Evolutionary conservation across 1,140 invertebrate species (phyloP).

Genomic region (Stegodyphus dumicola): DNA sequence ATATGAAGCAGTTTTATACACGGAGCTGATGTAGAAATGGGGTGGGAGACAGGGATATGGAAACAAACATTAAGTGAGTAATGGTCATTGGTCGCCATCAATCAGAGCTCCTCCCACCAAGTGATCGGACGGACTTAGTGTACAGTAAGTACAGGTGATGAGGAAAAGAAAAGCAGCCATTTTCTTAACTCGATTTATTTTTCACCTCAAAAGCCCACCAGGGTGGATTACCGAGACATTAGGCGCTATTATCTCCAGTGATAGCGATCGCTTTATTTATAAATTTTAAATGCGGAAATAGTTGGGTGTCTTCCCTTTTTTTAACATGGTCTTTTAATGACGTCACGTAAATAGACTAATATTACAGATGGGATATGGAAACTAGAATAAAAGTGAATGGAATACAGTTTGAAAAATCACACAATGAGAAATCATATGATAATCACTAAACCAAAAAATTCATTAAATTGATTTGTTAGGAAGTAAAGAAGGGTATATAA

Average conservation of each 20-base stretch:
- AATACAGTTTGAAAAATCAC: no score
- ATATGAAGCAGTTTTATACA: constrained; percentile 38
- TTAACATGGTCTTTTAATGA: constrained; percentile 24
- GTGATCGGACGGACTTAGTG: constrained; percentile 25
- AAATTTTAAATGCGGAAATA: constrained; percentile 60
- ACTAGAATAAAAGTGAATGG: no score
- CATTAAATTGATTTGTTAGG: no score
- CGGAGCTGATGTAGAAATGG: neutral
- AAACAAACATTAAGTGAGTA: constrained; percentile 60
- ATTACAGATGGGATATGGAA: no score
- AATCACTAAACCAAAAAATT: no score
- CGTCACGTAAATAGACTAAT: constrained; percentile 8
- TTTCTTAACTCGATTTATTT: constrained; percentile 57
- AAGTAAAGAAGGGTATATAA: no score
- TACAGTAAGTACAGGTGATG: constrained; percentile 20
- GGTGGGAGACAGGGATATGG: constrained; percentile 13
- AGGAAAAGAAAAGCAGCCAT: constrained; percentile 31
- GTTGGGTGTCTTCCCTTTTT: constrained; percentile 20
- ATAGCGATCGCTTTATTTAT: constrained; percentile 51
- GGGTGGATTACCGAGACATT: constrained; percentile 48
- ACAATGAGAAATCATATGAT: no score
- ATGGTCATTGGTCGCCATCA: constrained; percentile 52
- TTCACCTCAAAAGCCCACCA: constrained; percentile 37
- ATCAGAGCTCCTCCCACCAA: constrained; percentile 36
- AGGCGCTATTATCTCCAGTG: constrained; percentile 41